Percentiles rank a stretch among this genome's conserved stretches.
Evolutionary conservation across 1,140 invertebrate species (phyloP).

Genomic region (Cepaea nemoralis): DNA sequence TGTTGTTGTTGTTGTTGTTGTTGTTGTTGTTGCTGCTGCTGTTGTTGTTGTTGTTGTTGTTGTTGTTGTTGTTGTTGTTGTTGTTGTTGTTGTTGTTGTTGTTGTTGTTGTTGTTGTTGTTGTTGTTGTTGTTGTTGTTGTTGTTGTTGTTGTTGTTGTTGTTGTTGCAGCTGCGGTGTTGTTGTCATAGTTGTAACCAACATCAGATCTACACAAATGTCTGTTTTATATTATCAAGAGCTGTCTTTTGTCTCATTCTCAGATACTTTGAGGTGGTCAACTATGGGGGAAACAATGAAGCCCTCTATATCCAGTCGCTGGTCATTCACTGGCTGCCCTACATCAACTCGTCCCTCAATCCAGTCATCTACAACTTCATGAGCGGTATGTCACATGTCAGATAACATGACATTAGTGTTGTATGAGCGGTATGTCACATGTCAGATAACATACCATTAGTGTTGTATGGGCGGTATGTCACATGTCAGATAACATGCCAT

Average conservation of each 20-base stretch:
- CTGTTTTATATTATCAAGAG: neutral
- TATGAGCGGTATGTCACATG: too few species aligned
- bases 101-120: constrained; percentile 41
- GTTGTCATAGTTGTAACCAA: too few species aligned
- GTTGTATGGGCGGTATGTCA: too few species aligned
- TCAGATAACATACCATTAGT: too few species aligned
- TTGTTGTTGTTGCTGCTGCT: neutral
- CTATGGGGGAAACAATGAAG: constrained; percentile 11
- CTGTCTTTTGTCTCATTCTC: neutral
- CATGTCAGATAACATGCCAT: too few species aligned
- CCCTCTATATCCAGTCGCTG: constrained; percentile 37
- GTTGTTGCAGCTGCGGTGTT: constrained; percentile 24
- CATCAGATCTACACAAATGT: too few species aligned
- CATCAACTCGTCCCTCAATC: constrained; percentile 90
- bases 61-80: neutral
- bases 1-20: constrained; percentile 41
- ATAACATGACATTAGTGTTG: too few species aligned
- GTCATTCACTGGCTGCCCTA: constrained; percentile 75
- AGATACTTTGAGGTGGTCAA: neutral
- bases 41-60: neutral
- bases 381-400: constrained; percentile 80
- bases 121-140: constrained; percentile 41
- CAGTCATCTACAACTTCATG: constrained; percentile 94
- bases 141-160: constrained; percentile 27
- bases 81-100: neutral